These are phyloP conservation scores for Spongilla lacustris DNA, from an alignment of 37 sponge, comb jelly and placozoan genomes.

Conservation along the genomic window DNA sequence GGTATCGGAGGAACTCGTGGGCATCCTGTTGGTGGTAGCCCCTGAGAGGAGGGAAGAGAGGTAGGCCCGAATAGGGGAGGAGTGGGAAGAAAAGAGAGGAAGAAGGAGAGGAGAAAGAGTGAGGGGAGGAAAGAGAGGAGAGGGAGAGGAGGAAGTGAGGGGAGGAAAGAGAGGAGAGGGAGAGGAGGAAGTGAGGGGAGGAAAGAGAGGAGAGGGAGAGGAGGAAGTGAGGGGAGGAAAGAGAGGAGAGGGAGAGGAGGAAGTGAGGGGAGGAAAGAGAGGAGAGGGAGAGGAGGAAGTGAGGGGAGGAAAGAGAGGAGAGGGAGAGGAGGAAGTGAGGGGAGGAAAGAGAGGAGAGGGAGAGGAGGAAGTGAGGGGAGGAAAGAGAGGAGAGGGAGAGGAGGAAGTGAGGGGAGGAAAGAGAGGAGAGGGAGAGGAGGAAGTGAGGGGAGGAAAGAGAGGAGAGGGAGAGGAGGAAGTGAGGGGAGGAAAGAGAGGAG, in stretches of 20 bases:
- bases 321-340: background rate
- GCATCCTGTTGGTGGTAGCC: constrained; percentile 91
- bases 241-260: background rate
- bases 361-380: no score
- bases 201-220: background rate
- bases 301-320: background rate
- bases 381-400: background rate
- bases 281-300: background rate
- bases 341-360: background rate
- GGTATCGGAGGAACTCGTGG: constrained; percentile 81
- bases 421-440: no score
- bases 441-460: no score
- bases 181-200: background rate
- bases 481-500: background rate
- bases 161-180: background rate
- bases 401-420: background rate
- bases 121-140: background rate
- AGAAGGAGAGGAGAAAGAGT: background rate
- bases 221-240: background rate
- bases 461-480: background rate
- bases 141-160: background rate
- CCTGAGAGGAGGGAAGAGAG: constrained; percentile 18
- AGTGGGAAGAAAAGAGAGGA: background rate
- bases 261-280: background rate
- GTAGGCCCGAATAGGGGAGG: no score